Evolutionary conservation across 2,888 invertebrate genomes (phyloP).

Genomic region (Enchytraeus crypticus): DNA sequence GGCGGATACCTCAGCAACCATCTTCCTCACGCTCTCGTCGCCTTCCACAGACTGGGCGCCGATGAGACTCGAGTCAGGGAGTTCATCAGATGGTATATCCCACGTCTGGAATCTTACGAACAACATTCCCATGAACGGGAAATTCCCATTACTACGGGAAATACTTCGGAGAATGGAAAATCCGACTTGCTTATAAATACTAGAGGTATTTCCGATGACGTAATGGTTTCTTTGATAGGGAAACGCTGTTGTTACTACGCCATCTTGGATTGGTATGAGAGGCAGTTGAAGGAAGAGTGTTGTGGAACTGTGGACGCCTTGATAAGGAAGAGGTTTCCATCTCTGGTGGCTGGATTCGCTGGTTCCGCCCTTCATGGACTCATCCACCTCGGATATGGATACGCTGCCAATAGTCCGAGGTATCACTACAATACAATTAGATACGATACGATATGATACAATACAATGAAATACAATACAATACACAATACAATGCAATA

Average conservation of each 20-base stretch:
- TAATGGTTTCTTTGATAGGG: constrained; percentile 1
- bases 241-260: constrained; percentile 2
- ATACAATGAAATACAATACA: too few species aligned
- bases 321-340: constrained; percentile 5
- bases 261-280: constrained; percentile 4
- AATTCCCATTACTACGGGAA: too few species aligned
- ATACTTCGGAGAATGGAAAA: too few species aligned
- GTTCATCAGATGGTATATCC: constrained; percentile 7
- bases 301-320: not conserved
- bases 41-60: constrained; percentile 13
- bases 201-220: too few species aligned
- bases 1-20: constrained; percentile 10
- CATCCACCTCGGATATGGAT: constrained; percentile 17
- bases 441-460: too few species aligned
- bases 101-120: constrained; percentile 4
- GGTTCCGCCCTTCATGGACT: constrained; percentile 13
- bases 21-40: constrained; percentile 7
- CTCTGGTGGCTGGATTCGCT: constrained; percentile 4
- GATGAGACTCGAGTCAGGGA: not conserved
- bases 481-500: too few species aligned
- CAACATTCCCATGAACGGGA: too few species aligned
- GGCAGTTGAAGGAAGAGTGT: constrained; percentile 1
- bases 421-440: too few species aligned
- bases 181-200: too few species aligned
- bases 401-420: not conserved